Conservation (phyloP, 2,113 vertebrate genomes). For the Sceloporus tristichus region DNA sequence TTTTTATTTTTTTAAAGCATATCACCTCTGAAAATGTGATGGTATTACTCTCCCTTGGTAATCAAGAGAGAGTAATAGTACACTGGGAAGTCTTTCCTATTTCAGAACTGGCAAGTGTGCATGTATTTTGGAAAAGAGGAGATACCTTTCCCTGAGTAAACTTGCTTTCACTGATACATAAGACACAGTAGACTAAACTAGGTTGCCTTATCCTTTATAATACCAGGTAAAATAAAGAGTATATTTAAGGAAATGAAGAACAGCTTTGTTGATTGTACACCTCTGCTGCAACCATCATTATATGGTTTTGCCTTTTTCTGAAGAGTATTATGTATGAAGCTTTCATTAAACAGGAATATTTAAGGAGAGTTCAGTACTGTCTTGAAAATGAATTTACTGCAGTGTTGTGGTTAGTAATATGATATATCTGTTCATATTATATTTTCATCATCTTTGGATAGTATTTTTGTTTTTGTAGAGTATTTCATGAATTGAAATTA, state of each 20-base stretch:
- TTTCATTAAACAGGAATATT: slow-evolving; percentile 19
- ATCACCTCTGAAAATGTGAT: slow-evolving; percentile 62
- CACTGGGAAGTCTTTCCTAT: slow-evolving; percentile 47
- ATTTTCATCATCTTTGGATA: slow-evolving; percentile 40
- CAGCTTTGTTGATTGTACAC: slow-evolving; percentile 14
- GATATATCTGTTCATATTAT: not conserved
- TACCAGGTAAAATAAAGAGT: slow-evolving; percentile 20
- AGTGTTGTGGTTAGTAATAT: not conserved
- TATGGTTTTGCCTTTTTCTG: slow-evolving; percentile 22
- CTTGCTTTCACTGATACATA: slow-evolving; percentile 35
- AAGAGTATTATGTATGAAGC: slow-evolving; percentile 30
- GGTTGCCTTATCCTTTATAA: not conserved
- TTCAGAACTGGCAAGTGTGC: not conserved
- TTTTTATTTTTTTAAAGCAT: slow-evolving; percentile 49
- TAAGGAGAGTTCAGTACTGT: slow-evolving; percentile 23
- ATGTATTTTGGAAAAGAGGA: slow-evolving; percentile 5
- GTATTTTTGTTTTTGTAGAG: slow-evolving; percentile 33
- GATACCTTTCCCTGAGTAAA: slow-evolving; percentile 6
- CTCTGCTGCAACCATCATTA: slow-evolving; percentile 23
- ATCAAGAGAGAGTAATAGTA: slow-evolving; percentile 56
- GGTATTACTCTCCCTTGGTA: slow-evolving; percentile 39
- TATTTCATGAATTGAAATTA: slow-evolving; percentile 28
- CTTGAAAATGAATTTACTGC: slow-evolving; percentile 19
- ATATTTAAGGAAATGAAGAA: not conserved
- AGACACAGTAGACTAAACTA: slow-evolving; percentile 17